phyloP scores from a whole-genome alignment of 2,797 vertebrate genomes.

The Anolis apletophallus region DNA sequence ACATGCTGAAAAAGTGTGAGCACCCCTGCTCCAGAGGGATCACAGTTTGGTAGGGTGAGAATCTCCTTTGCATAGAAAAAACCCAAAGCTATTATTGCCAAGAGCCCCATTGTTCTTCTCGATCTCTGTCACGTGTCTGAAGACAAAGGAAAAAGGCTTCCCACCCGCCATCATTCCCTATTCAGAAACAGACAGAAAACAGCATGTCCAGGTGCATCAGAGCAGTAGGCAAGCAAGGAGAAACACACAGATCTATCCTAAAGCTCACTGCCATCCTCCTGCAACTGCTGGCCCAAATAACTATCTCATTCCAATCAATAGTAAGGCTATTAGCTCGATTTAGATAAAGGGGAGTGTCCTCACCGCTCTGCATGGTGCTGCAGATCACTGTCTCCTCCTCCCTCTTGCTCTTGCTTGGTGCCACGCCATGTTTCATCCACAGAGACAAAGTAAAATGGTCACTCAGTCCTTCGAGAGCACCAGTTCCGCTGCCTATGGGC shows the following conservation, averaged over 20 bases:
- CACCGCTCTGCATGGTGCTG: constrained; percentile 93
- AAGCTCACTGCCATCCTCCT: not conserved
- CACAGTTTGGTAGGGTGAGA: not conserved
- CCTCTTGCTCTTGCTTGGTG: constrained; percentile 82
- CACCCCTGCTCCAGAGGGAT: too few species aligned
- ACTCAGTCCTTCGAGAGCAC: constrained; percentile 70
- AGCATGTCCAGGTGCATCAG: not conserved
- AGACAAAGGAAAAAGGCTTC: too few species aligned
- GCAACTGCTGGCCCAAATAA: not conserved
- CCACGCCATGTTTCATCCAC: constrained; percentile 93
- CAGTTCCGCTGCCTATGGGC: constrained; percentile 75
- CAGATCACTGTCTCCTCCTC: constrained; percentile 96
- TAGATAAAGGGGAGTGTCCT: constrained; percentile 45
- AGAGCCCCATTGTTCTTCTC: too few species aligned
- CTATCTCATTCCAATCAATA: not conserved
- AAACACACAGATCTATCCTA: not conserved
- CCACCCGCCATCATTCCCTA: too few species aligned
- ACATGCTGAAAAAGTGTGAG: too few species aligned
- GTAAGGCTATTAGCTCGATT: not conserved
- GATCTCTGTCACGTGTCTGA: not conserved
- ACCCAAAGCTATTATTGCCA: too few species aligned
- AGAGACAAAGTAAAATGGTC: constrained; percentile 97
- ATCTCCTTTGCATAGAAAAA: too few species aligned
- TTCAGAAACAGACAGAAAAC: not conserved
- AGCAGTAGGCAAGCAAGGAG: too few species aligned